Conservation (phyloP, 2,888 invertebrate genomes). For the Euplagia quadripunctaria region DNA sequence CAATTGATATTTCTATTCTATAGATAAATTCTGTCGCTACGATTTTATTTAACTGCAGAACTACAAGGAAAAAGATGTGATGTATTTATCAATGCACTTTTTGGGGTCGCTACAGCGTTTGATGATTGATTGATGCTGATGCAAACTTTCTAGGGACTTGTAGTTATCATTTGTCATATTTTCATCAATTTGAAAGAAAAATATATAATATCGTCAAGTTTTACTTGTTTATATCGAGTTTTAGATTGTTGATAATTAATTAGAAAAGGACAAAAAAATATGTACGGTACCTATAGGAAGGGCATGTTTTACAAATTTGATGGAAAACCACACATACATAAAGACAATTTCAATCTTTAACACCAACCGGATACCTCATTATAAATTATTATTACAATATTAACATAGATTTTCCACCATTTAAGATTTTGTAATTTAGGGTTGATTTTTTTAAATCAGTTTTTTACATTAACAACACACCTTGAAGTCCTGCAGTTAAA, state of each 20-base stretch:
- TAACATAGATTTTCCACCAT: not conserved
- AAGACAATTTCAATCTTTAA: not conserved
- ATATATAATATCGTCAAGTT: not conserved
- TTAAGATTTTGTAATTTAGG: too few species aligned
- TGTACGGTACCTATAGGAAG: not conserved
- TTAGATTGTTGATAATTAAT: too few species aligned
- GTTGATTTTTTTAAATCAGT: not conserved
- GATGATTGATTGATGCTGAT: not conserved
- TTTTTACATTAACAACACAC: too few species aligned
- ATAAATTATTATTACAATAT: not conserved
- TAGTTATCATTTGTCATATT: not conserved
- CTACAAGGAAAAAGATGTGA: not conserved
- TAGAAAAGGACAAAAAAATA: too few species aligned
- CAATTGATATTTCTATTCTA: constrained; percentile 28
- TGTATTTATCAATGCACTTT: not conserved
- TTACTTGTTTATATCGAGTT: too few species aligned
- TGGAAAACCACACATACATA: not conserved
- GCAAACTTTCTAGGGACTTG: not conserved
- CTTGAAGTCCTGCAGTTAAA: constrained; percentile 3
- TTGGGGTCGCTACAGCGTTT: not conserved
- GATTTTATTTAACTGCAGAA: not conserved
- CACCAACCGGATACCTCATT: too few species aligned
- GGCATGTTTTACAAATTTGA: not conserved
- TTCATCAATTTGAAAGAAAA: not conserved
- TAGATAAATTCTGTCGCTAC: constrained; percentile 15